These are phyloP conservation scores for Cyrtorhinus lividipennis DNA, from an alignment of 1,140 invertebrate species.

Conservation along the genomic window DNA sequence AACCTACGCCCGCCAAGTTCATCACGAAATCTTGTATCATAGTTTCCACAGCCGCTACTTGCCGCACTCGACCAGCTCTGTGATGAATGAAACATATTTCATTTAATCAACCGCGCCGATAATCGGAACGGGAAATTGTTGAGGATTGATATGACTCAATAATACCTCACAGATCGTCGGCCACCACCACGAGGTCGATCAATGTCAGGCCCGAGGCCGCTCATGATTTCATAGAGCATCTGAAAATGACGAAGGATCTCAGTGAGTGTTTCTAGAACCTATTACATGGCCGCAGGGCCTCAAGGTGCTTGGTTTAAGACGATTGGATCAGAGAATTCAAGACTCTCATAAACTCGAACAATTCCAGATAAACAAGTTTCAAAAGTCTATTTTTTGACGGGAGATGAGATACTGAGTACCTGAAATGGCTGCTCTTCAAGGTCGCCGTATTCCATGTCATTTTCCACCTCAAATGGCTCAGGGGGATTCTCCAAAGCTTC, in stretches of 20 bases:
- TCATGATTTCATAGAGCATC: slow-evolving; percentile 22
- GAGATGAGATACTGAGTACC: too few species aligned
- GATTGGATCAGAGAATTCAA: neutral
- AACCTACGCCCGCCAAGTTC: slow-evolving; percentile 34
- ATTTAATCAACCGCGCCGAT: slow-evolving; percentile 13
- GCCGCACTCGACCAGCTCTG: slow-evolving; percentile 24
- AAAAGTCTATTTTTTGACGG: too few species aligned
- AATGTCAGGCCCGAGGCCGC: slow-evolving; percentile 13
- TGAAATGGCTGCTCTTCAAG: neutral
- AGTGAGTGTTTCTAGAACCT: neutral
- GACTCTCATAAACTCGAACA: neutral
- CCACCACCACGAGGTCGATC: slow-evolving; percentile 5
- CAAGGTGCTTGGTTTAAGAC: too few species aligned
- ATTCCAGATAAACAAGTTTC: neutral
- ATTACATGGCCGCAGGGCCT: too few species aligned
- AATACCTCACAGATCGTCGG: slow-evolving; percentile 1
- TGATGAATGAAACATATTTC: slow-evolving; percentile 15
- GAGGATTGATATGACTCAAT: neutral
- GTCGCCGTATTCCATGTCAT: slow-evolving; percentile 22
- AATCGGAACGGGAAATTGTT: too few species aligned
- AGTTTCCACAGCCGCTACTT: slow-evolving; percentile 34
- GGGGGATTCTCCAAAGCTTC: slow-evolving; percentile 40
- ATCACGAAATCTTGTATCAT: slow-evolving; percentile 42
- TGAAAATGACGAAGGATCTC: slow-evolving; percentile 9
- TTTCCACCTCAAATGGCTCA: slow-evolving; percentile 21